Conservation (phyloP, 2,797 vertebrate species). For the Cyprinodon diabolis region DNA sequence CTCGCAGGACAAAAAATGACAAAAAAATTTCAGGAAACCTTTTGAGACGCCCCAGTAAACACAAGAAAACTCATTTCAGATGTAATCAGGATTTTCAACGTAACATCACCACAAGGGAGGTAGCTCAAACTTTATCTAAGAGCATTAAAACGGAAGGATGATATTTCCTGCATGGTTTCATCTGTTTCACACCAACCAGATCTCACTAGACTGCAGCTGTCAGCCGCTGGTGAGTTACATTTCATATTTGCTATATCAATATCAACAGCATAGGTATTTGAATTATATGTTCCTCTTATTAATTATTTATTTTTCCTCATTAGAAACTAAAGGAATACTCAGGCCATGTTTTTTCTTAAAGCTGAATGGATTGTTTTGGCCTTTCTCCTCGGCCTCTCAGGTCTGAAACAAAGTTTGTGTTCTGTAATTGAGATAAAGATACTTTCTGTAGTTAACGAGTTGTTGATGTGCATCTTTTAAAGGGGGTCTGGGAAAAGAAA, state of each 20-base stretch:
- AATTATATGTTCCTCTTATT: background rate
- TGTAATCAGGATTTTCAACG: background rate
- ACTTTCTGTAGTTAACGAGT: background rate
- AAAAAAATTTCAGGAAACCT: background rate
- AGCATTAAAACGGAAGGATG: constrained; percentile 14
- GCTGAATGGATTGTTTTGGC: background rate
- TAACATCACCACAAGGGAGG: no score
- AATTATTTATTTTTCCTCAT: background rate
- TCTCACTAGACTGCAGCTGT: background rate
- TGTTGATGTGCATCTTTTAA: constrained; percentile 8
- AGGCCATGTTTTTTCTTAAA: constrained; percentile 5
- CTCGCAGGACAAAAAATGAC: background rate
- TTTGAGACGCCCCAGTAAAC: background rate
- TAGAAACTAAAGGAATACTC: background rate
- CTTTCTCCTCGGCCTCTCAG: constrained; percentile 10
- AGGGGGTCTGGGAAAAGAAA: constrained; percentile 4
- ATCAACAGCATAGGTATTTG: background rate
- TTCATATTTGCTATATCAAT: background rate
- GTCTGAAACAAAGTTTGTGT: background rate
- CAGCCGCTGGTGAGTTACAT: background rate
- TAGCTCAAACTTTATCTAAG: background rate
- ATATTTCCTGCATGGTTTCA: background rate
- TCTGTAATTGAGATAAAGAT: background rate
- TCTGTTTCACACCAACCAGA: background rate
- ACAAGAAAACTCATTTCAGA: background rate